Evolutionary conservation across 2,888 invertebrate genomes (phyloP).

Genomic region (Aporophyla nigra): DNA sequence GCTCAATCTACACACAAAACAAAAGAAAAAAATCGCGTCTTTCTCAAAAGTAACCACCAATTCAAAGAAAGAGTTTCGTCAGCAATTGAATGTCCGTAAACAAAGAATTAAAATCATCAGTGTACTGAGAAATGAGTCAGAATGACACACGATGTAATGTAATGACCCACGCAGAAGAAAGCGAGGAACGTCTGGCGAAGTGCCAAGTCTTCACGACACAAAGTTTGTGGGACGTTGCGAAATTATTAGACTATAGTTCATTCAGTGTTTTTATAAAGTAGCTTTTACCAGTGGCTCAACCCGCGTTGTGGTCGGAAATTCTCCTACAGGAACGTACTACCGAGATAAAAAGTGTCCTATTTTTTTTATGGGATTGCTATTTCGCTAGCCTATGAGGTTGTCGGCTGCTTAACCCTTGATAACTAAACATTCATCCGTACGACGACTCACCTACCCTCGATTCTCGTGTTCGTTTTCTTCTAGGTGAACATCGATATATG

Average conservation of each 20-base stretch:
- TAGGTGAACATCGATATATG: no score
- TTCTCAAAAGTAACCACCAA: background rate
- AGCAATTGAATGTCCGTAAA: slow-evolving; percentile 30
- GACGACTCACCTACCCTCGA: no score
- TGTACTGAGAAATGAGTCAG: slow-evolving; percentile 37
- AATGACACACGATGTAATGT: slow-evolving; percentile 23
- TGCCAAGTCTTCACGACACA: slow-evolving; percentile 30
- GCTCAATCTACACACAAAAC: no score
- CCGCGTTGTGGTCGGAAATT: no score
- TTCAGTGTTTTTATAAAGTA: slow-evolving; percentile 7
- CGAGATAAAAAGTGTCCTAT: no score
- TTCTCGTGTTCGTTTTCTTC: no score
- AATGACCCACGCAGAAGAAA: slow-evolving; percentile 36
- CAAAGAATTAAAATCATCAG: slow-evolving; percentile 32
- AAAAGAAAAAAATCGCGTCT: background rate
- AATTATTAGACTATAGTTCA: slow-evolving; percentile 15
- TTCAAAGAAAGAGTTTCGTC: slow-evolving; percentile 18
- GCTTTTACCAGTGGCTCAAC: no score
- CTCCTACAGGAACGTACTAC: no score
- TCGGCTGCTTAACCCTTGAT: no score
- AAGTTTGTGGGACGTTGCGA: slow-evolving; percentile 19
- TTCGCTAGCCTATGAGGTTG: no score
- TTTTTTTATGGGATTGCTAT: no score
- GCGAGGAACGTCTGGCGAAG: slow-evolving; percentile 11
- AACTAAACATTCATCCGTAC: no score